These are phyloP conservation scores for Morpho achilles DNA, from an alignment of 2,888 invertebrate species.

Conservation along the genomic window DNA sequence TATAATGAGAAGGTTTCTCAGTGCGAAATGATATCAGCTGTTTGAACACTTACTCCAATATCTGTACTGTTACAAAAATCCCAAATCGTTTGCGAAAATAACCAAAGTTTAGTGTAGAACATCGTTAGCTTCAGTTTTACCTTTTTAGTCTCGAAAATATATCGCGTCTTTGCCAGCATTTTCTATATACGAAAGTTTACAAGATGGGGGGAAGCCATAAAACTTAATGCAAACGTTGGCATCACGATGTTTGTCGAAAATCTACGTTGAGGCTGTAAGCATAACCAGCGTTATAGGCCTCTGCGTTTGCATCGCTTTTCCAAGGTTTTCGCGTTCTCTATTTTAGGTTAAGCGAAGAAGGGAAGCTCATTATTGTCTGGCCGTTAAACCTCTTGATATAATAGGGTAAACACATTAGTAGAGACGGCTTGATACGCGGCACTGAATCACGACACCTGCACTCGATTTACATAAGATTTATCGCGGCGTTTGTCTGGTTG, in stretches of 20 bases:
- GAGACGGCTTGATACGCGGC: constrained; percentile 47
- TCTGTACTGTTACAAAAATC: too few relatives aligned
- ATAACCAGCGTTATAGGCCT: constrained; percentile 45
- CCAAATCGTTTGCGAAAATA: too few relatives aligned
- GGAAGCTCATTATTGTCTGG: constrained; percentile 42
- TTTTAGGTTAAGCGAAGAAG: constrained; percentile 26
- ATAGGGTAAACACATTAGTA: constrained; percentile 71
- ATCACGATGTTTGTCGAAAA: constrained; percentile 64
- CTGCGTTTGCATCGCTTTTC: constrained; percentile 20
- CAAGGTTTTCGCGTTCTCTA: constrained; percentile 22
- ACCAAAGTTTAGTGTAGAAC: too few relatives aligned
- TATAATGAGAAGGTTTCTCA: too few relatives aligned
- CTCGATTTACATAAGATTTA: constrained; percentile 49
- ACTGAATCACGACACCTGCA: constrained; percentile 61
- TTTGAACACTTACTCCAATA: too few relatives aligned
- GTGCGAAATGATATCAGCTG: too few relatives aligned
- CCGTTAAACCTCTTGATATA: constrained; percentile 51
- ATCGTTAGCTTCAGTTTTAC: constrained; percentile 37
- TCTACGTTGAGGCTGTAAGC: constrained; percentile 49
- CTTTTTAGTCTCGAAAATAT: constrained; percentile 50
- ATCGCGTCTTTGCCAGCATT: constrained; percentile 33
- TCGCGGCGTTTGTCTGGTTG: constrained; percentile 32
- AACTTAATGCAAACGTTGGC: constrained; percentile 68
- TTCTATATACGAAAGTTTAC: constrained; percentile 51
- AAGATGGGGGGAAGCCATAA: constrained; percentile 68